Conservation (phyloP, 2,888 invertebrate species). For the Nasonovia ribisnigri region DNA sequence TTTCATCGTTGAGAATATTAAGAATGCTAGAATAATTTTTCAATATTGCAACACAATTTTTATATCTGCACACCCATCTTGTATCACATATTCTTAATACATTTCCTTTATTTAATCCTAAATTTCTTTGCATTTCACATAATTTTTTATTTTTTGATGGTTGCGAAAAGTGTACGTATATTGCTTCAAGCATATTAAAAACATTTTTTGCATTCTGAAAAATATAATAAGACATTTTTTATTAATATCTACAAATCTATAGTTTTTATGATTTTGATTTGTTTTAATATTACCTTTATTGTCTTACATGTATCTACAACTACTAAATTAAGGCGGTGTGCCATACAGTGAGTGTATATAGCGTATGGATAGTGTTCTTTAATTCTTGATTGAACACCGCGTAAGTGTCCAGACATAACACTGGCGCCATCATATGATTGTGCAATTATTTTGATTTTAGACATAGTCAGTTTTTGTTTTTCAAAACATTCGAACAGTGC, state of each 20-base stretch:
- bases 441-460: background rate
- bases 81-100: background rate
- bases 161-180: background rate
- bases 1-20: background rate
- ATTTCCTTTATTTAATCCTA: background rate
- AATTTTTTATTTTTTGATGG: background rate
- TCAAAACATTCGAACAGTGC: background rate
- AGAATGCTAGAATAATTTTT: constrained; percentile 16
- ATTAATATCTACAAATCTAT: background rate
- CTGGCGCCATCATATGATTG: background rate
- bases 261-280: background rate
- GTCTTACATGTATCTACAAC: constrained; percentile 1
- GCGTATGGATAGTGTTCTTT: background rate
- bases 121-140: background rate
- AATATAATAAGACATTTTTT: background rate
- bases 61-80: background rate
- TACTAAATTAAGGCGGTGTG: background rate
- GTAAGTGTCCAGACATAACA: background rate
- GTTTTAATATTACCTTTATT: background rate
- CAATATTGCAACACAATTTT: constrained; percentile 5
- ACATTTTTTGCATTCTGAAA: background rate
- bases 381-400: background rate
- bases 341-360: background rate
- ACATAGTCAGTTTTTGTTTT: background rate
- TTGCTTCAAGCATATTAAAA: background rate